phyloP scores from a whole-genome alignment of 2,888 invertebrate genomes.

The Drosophila meridiana region DNA sequence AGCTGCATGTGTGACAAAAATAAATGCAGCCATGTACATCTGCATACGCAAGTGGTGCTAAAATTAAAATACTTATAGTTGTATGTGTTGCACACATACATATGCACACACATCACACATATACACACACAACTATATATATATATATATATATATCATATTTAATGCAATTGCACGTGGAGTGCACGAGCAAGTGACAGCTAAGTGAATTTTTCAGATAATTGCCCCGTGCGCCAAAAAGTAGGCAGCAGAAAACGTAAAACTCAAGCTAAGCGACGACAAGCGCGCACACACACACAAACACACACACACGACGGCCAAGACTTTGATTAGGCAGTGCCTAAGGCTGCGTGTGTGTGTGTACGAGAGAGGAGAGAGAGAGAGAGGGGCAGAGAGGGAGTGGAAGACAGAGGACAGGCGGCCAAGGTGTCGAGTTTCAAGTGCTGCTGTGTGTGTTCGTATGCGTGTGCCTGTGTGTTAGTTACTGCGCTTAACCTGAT shows the following conservation, averaged over 20 bases:
- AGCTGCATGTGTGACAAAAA: conserved; percentile 47
- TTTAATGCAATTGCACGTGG: conserved; percentile 70
- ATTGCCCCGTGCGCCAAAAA: conserved; percentile 57
- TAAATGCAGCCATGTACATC: conserved; percentile 38
- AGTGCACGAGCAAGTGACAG: conserved; percentile 53
- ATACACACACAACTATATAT: not conserved
- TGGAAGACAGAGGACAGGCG: conserved; percentile 28
- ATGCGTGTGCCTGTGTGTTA: conserved; percentile 11
- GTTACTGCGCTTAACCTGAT: conserved; percentile 70
- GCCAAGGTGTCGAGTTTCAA: conserved; percentile 48
- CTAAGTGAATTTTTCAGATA: conserved; percentile 71
- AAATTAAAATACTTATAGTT: conserved; percentile 46
- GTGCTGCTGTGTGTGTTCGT: conserved; percentile 14
- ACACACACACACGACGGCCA: conserved; percentile 25
- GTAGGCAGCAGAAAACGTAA: conserved; percentile 29
- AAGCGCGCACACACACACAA: conserved; percentile 9
- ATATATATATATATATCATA: conserved; percentile 44
- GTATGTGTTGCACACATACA: not conserved
- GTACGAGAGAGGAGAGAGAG: conserved; percentile 8
- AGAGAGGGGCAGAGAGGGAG: not conserved
- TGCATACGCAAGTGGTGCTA: conserved; percentile 49
- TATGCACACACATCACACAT: not conserved
- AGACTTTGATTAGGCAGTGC: conserved; percentile 36
- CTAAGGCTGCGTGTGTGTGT: conserved; percentile 24
- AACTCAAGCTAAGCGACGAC: conserved; percentile 21